Base-by-base conservation (phyloP, 2,888 invertebrate genomes). In the Orthosia gracilis region DNA sequence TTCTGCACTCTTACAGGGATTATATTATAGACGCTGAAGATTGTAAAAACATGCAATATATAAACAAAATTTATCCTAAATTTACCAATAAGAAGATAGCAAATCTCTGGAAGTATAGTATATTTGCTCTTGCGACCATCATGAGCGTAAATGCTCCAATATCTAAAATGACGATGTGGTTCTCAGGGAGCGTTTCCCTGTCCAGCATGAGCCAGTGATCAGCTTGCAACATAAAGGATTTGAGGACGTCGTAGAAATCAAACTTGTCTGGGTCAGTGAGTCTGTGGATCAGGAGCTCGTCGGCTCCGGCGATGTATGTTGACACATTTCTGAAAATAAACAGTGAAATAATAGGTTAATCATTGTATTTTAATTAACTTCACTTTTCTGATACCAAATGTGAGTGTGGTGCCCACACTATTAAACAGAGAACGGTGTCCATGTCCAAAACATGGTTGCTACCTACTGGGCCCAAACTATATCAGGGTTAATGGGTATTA, bases 41-140 rank as follows among this genome's bases (percentile, higher is more conserved):
- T 31, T 31, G 31, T 31, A 31, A 31, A 31, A 31, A 5, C 0
- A 31, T 31, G 40, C 40, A 40, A 40, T 9, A 40, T 40, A 40
- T 40, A 40, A 40, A 40, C 40, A 40, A 40, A 40, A 9, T 40
- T 1, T 40, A 40, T 1, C 7, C 9, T 40, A 9, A 40, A 21
- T 45, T 61, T 45, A 96, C 96, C 91, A 96, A 85, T 82, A 95
- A 87, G 80, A 82, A 95, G 3, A 92, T 47, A 2, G 94, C 18
- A 58, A 94, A 94, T 82, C 94, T 94, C 74, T 94, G 94, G 23
- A 94, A 91, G 82, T 87, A 93, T 87, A 95, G 92, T 15, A 96
- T 78, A 70, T 96, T 96, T 54, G 89, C 67, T 89, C 91, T 95
- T 0, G 96, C 87, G 0, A 95, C 73, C 21, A 96, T 87, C 64